Percentiles rank a stretch among this genome's conserved stretches.
phyloP scores from a whole-genome alignment of 2,797 vertebrate genomes.

The Zalophus californianus region DNA sequence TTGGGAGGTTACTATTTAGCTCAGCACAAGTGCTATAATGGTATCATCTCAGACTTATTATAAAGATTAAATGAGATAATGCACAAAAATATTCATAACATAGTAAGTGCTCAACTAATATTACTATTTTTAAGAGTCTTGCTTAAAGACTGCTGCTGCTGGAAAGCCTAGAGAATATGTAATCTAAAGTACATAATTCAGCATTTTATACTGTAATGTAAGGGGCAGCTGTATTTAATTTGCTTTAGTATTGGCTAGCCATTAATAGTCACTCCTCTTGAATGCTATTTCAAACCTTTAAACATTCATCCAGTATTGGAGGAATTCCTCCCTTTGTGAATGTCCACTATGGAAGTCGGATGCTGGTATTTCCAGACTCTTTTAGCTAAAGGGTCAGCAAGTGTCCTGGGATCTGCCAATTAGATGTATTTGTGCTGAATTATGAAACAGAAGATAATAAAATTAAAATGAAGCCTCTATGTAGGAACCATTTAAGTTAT shows the following conservation, averaged over 20 bases:
- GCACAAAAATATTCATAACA: background rate
- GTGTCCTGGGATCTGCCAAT: background rate
- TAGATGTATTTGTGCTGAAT: background rate
- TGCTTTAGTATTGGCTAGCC: background rate
- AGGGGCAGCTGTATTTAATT: background rate
- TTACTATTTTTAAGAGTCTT: background rate
- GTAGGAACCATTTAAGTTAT: background rate
- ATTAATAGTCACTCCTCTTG: background rate
- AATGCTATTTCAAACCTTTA: background rate
- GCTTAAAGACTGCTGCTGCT: background rate
- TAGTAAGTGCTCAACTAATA: background rate
- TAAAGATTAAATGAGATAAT: background rate
- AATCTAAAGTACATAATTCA: background rate
- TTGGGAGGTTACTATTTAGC: background rate
- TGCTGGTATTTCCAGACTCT: background rate
- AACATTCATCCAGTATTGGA: background rate
- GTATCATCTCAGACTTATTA: background rate
- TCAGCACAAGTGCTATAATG: background rate
- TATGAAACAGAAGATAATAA: background rate
- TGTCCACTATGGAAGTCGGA: background rate
- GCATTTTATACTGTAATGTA: background rate
- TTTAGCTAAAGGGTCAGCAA: background rate
- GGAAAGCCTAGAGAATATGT: background rate
- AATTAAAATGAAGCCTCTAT: background rate
- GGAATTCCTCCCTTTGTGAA: background rate